phyloP scores from a whole-genome alignment of 2,797 vertebrate species.

The Pseudochirops cupreus region DNA sequence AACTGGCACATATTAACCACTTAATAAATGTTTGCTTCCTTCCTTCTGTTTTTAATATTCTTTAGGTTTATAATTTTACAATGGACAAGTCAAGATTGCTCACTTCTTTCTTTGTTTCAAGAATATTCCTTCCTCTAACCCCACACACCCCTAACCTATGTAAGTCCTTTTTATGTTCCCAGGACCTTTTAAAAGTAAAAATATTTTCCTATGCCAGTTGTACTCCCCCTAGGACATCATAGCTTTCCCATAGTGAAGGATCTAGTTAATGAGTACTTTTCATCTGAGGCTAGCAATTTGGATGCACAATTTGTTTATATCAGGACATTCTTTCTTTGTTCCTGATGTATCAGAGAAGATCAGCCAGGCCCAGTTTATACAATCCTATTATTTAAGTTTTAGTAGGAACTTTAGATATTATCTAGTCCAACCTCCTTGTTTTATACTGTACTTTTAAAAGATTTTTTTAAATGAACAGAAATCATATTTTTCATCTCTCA shows the following conservation, averaged over 20 bases:
- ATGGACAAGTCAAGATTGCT: not conserved
- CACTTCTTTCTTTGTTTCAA: not conserved
- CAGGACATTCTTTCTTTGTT: not conserved
- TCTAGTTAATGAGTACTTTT: not conserved
- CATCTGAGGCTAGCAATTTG: not conserved
- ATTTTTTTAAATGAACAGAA: not conserved
- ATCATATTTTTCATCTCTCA: not conserved
- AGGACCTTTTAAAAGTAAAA: not conserved
- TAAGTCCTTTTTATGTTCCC: not conserved
- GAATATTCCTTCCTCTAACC: not conserved
- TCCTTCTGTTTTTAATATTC: not conserved
- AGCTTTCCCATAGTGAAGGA: not conserved
- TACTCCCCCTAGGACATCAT: not conserved
- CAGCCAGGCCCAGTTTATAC: not conserved
- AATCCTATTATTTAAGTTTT: not conserved
- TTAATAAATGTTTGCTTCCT: not conserved
- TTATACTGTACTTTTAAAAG: not conserved
- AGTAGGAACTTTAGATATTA: not conserved
- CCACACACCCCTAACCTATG: not conserved
- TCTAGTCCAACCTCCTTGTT: not conserved
- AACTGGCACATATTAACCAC: not conserved
- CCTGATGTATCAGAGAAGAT: not conserved
- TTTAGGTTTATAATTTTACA: not conserved
- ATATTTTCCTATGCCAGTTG: not conserved
- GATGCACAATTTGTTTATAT: not conserved